Evolutionary conservation across 2,797 vertebrate species (phyloP).

Genomic region (Enteromius mattozi): DNA sequence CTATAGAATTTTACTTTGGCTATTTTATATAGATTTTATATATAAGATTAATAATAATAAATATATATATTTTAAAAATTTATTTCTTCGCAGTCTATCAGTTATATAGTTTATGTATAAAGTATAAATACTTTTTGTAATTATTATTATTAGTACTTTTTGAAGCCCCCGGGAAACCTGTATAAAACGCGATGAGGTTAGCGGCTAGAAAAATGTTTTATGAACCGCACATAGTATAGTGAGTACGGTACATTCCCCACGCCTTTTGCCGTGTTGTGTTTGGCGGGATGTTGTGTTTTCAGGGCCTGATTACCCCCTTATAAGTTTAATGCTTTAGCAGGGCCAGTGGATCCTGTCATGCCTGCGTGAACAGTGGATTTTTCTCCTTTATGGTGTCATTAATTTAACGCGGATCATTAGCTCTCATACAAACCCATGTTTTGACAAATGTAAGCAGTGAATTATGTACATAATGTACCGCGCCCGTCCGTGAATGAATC

Average conservation of each 20-base stretch:
- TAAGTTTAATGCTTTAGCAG: slow-evolving; percentile 90
- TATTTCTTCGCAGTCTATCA: not conserved
- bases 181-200: not conserved
- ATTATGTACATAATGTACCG: slow-evolving; percentile 90
- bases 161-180: not conserved
- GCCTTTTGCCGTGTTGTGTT: slow-evolving; percentile 44
- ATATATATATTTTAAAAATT: not conserved
- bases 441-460: slow-evolving; percentile 95
- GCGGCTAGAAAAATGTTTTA: slow-evolving; percentile 30
- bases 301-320: slow-evolving; percentile 80
- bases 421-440: slow-evolving; percentile 89
- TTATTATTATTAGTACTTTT: not conserved
- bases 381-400: slow-evolving; percentile 97
- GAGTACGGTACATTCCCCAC: slow-evolving; percentile 33
- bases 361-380: slow-evolving; percentile 85
- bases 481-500: slow-evolving; percentile 81
- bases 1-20: not conserved
- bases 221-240: slow-evolving; percentile 26
- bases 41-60: not conserved
- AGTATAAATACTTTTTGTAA: not conserved
- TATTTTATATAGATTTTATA: not conserved
- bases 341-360: slow-evolving; percentile 86
- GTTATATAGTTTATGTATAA: not conserved
- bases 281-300: slow-evolving; percentile 70
- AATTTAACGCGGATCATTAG: slow-evolving; percentile 98